phyloP scores from a whole-genome alignment of 2,888 invertebrate species.

The Apodemia zela region DNA sequence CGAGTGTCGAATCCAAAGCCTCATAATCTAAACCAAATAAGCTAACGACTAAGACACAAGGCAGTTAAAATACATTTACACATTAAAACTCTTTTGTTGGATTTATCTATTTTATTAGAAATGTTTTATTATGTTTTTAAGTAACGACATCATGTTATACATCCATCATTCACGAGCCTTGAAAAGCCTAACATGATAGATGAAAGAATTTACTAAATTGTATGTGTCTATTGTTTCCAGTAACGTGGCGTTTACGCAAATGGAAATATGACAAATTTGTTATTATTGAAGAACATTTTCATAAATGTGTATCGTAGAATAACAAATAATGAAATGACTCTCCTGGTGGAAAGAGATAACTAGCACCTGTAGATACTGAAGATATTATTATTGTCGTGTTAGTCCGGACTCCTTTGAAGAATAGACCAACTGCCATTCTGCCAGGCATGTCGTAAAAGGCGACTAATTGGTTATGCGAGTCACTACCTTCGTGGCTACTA shows the following conservation, averaged over 20 bases:
- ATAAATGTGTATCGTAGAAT: too few species aligned
- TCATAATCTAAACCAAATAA: neutral
- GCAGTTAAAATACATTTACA: neutral
- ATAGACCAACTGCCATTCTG: too few species aligned
- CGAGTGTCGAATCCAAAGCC: too few species aligned
- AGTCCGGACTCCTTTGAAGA: too few species aligned
- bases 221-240: constrained; percentile 17
- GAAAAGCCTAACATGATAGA: constrained; percentile 4
- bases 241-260: neutral
- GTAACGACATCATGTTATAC: neutral
- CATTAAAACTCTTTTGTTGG: neutral
- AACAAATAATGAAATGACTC: too few species aligned
- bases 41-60: neutral
- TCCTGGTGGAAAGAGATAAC: too few species aligned
- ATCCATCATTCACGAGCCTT: neutral
- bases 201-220: constrained; percentile 13
- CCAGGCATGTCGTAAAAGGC: too few species aligned
- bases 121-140: neutral
- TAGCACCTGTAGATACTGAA: too few species aligned
- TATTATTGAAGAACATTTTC: too few species aligned
- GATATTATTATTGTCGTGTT: too few species aligned
- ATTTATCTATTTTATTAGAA: neutral
- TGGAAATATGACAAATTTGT: neutral
- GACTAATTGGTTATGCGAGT: too few species aligned
- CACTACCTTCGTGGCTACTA: too few species aligned